Percentiles rank a stretch among this genome's conserved stretches.
phyloP scores from a whole-genome alignment of 2,888 invertebrate genomes.

The Drosophila austrosaltans region DNA sequence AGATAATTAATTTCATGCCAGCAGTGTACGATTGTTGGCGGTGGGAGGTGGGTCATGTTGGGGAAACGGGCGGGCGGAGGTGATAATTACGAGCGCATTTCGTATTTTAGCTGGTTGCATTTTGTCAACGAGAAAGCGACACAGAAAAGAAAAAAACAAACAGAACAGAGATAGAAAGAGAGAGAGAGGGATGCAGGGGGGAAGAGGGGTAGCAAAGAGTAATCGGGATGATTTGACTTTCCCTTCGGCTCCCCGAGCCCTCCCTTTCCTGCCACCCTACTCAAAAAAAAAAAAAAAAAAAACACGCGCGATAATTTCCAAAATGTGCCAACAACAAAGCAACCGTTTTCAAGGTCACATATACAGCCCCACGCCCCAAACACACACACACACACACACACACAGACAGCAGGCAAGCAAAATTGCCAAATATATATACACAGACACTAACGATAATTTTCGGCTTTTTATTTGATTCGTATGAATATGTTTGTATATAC shows the following conservation, averaged over 20 bases:
- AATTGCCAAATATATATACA: conserved; percentile 48
- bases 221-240: conserved; percentile 7
- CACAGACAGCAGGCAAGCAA: conserved; percentile 13
- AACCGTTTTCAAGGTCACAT: conserved; percentile 77
- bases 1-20: conserved; percentile 74
- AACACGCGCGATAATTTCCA: conserved; percentile 75
- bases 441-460: conserved; percentile 58
- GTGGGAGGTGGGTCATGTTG: conserved; percentile 15
- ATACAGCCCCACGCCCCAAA: conserved; percentile 45
- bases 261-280: too few relatives aligned
- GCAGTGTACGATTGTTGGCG: conserved; percentile 26
- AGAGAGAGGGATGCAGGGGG: neutral
- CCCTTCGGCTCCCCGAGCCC: neutral
- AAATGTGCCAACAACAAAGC: conserved; percentile 79
- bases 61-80: neutral
- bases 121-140: conserved; percentile 55
- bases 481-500: conserved; percentile 8
- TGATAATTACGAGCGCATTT: conserved; percentile 76
- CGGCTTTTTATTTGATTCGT: conserved; percentile 37
- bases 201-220: conserved; percentile 19
- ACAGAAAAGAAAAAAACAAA: too few relatives aligned
- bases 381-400: conserved; percentile 23
- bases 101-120: conserved; percentile 67
- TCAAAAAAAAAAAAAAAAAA: conserved; percentile 13
- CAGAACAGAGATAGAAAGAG: neutral